Conservation (phyloP, 2,797 vertebrate species). For the Loriculus beryllinus region DNA sequence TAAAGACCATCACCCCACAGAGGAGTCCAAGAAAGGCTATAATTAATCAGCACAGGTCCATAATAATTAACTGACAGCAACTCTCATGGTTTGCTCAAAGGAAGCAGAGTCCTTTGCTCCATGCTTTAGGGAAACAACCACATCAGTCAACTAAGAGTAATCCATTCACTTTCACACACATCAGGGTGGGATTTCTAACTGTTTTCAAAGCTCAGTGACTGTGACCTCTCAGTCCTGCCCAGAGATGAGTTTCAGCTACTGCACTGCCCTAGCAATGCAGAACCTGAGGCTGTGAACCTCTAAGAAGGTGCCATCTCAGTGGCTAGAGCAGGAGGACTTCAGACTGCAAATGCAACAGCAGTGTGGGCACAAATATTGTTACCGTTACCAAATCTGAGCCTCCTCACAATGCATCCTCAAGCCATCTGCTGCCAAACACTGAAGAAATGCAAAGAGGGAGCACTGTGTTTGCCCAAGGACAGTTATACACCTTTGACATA, state of each 20-base stretch:
- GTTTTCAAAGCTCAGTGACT: background rate
- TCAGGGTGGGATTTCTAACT: background rate
- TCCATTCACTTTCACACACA: background rate
- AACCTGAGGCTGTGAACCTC: background rate
- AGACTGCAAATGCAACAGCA: background rate
- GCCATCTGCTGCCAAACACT: background rate
- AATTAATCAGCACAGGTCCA: rapidly evolving
- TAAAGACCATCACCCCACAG: background rate
- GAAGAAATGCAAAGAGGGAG: background rate
- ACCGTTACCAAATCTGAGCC: background rate
- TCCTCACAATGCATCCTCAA: background rate
- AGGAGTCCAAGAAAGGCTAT: background rate
- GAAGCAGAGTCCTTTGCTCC: background rate
- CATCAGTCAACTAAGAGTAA: background rate
- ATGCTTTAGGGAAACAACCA: background rate
- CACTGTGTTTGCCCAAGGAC: background rate
- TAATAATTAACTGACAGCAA: background rate
- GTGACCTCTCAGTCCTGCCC: background rate
- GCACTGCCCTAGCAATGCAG: background rate
- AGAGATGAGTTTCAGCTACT: background rate
- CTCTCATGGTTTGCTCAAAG: background rate
- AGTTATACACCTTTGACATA: background rate
- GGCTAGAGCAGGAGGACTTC: background rate
- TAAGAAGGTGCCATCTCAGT: background rate
- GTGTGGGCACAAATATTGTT: background rate